phyloP scores from a whole-genome alignment of 2,797 vertebrate genomes.

The Yasuhikotakia modesta region DNA sequence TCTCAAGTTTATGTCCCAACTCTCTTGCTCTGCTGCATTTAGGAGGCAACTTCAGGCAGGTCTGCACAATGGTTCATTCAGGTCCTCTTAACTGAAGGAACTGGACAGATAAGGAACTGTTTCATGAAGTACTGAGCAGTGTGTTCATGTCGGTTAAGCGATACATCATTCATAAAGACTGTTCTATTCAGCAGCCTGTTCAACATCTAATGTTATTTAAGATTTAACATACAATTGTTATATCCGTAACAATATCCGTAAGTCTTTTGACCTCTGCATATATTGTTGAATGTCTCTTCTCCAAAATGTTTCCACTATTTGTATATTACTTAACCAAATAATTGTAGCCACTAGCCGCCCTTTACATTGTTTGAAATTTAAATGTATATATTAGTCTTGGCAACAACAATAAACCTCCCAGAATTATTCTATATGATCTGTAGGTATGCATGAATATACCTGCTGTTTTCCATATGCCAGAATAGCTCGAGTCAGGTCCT shows the following conservation, averaged over 20 bases:
- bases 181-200: slow-evolving; percentile 2
- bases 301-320: neutral
- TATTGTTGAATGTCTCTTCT: neutral
- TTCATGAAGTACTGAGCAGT: slow-evolving; percentile 31
- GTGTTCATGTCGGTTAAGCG: slow-evolving; percentile 5
- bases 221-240: slow-evolving; percentile 1
- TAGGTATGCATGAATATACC: slow-evolving; percentile 60
- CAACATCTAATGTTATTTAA: neutral
- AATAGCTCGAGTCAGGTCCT: slow-evolving; percentile 72
- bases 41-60: slow-evolving; percentile 34
- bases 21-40: slow-evolving; percentile 41
- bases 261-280: neutral
- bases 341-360: neutral
- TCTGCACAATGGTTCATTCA: slow-evolving; percentile 54
- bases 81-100: slow-evolving; percentile 44
- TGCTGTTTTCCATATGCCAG: slow-evolving; percentile 66
- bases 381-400: no score
- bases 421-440: no score
- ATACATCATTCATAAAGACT: slow-evolving; percentile 32
- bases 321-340: neutral
- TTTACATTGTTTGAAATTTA: no score
- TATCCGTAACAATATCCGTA: slow-evolving; percentile 3
- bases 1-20: slow-evolving; percentile 49
- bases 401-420: no score
- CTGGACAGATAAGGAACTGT: slow-evolving; percentile 38